Evolutionary conservation across 2,797 vertebrate species (phyloP), one percentile per base, ranked within the genome.

Genomic region (Nyctibius grandis): DNA sequence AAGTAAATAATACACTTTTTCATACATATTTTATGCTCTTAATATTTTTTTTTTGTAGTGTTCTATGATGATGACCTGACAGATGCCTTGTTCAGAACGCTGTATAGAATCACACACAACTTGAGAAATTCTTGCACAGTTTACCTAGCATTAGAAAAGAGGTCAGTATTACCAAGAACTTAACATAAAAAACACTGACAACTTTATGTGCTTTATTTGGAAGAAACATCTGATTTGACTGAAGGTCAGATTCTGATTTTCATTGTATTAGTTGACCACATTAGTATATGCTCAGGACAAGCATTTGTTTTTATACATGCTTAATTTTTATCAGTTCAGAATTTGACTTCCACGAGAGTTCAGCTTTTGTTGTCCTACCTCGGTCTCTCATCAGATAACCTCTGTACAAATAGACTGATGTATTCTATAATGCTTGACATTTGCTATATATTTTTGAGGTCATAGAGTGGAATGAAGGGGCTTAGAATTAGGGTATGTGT

Each of bases 51-150:
- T 93, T 60, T 93, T 33, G 53, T 36, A 99, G 99, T 99, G 78
- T 99, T 99, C 93, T 99, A 99, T 11, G 99, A 99, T 1, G 98
- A 99, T 9, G 98, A 99, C 59, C 96, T 99, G 53, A 99, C 99
- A 0, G 98, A 99, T 7, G 99, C 98, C 14, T 94, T 99, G 42
- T 99, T 99, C 97, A 97, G 96, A 95, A 99, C 98, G 0, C 93
- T 99, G 9, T 98, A 98, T 72, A 98, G 97, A 73, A 97, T 99
- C 74, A 97, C 98, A 86, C 98, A 95, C 93, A 98, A 93, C 85
- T 96, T 99, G 67, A 95, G 73, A 70, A 97, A 98, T 19, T 72
- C 97, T 82, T 98, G 98, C 94, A 98, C 97, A 0, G 59, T 98
- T 94, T 98, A 99, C 88, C 96, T 99, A 36, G 98, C 99, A 1